These are phyloP conservation scores for Murina feae DNA, from an alignment of 2,113 vertebrate species.

Conservation along the genomic window DNA sequence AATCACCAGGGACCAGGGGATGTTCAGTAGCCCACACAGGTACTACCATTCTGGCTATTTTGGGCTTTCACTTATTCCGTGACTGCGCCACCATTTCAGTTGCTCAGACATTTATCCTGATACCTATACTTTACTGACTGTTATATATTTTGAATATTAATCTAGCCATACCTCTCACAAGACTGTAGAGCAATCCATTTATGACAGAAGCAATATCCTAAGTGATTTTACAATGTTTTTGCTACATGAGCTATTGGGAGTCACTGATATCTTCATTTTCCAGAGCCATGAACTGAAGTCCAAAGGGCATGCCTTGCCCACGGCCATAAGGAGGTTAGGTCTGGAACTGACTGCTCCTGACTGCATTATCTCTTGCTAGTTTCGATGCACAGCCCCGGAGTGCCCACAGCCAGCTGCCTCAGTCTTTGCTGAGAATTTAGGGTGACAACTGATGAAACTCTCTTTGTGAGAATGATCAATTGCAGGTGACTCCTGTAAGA, in stretches of 20 bases:
- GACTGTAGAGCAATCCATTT: background rate
- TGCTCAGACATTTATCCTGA: background rate
- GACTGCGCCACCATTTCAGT: background rate
- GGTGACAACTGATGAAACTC: background rate
- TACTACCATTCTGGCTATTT: background rate
- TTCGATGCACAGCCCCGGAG: rapidly evolving
- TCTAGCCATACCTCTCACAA: background rate
- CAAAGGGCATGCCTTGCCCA: background rate
- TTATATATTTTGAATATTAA: background rate
- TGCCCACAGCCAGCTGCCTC: background rate
- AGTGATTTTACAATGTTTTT: background rate
- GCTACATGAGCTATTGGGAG: background rate
- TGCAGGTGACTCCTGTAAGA: background rate
- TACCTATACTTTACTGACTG: background rate
- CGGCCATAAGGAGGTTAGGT: background rate
- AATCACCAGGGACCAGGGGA: background rate
- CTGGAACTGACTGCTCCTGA: background rate
- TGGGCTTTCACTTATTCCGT: background rate
- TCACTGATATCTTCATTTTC: background rate
- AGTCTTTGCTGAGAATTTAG: background rate
- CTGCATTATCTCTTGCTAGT: background rate
- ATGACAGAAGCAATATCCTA: background rate
- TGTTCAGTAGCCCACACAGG: background rate
- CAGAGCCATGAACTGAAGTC: background rate
- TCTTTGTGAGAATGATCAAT: background rate